A percentile compares a stretch with the other conserved stretches of the same genome.
phyloP scores from a whole-genome alignment of 2,113 vertebrate species.

The Bostrychus sinensis region DNA sequence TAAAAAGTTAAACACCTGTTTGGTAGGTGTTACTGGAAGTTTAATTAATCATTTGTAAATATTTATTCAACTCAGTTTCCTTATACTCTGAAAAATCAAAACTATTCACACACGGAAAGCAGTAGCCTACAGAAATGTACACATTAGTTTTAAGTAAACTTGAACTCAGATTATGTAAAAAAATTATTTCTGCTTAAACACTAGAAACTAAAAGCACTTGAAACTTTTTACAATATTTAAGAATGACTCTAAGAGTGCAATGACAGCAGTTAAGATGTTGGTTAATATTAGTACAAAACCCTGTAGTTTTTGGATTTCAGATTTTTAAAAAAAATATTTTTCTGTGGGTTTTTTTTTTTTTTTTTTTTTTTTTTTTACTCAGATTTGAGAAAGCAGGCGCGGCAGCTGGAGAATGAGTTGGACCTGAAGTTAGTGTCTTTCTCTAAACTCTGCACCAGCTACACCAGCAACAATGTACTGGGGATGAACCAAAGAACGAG shows the following conservation, averaged over 20 bases:
- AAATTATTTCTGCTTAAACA: too few species aligned
- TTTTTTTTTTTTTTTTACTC: neutral
- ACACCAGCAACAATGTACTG: slow-evolving; percentile 69
- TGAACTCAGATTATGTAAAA: too few species aligned
- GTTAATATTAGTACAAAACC: too few species aligned
- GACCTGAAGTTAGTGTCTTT: slow-evolving; percentile 97
- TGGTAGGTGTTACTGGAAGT: neutral
- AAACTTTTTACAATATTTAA: too few species aligned
- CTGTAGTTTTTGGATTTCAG: too few species aligned
- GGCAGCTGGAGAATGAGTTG: slow-evolving; percentile 96
- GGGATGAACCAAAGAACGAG: slow-evolving; percentile 29
- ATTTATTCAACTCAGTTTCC: neutral
- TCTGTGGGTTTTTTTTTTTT: too few species aligned
- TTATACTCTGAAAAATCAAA: neutral
- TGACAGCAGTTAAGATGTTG: too few species aligned
- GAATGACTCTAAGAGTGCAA: too few species aligned
- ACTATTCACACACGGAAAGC: too few species aligned
- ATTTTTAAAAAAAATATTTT: too few species aligned
- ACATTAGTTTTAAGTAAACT: too few species aligned
- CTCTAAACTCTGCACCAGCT: slow-evolving; percentile 97
- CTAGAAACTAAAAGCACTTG: too few species aligned
- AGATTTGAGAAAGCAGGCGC: slow-evolving; percentile 95
- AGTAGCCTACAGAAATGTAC: neutral
- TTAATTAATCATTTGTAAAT: neutral
- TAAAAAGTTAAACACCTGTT: neutral